phyloP scores from a whole-genome alignment of 2,888 invertebrate species.

The Allolobophora icterica region DNA sequence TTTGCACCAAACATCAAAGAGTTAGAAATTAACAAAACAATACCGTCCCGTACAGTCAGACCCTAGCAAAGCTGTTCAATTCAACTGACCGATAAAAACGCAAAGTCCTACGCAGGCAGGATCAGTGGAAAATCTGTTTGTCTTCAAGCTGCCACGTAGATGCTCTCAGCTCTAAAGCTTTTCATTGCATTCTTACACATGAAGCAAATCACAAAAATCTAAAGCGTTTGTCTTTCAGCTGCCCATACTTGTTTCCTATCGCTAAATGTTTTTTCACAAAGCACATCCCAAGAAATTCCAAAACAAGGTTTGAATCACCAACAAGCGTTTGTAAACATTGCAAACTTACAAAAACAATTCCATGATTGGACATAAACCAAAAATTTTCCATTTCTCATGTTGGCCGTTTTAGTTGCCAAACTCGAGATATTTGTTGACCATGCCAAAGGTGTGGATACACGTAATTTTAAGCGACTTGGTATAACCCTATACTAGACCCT shows the following conservation, averaged over 20 bases:
- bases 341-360: not conserved
- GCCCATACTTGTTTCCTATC: not conserved
- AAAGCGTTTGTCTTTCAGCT: not conserved
- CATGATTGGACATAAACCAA: not conserved
- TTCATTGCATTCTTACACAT: not conserved
- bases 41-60: not conserved
- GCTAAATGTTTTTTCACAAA: not conserved
- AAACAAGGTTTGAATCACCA: not conserved
- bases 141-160: not conserved
- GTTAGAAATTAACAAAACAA: not conserved
- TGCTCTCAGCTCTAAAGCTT: not conserved
- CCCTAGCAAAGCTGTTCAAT: not conserved
- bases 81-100: not conserved
- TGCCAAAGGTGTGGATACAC: not conserved
- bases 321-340: not conserved
- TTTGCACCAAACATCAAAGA: not conserved
- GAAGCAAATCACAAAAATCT: not conserved
- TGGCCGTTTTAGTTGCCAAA: not conserved
- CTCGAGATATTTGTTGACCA: not conserved
- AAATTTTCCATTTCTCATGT: not conserved
- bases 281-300: not conserved
- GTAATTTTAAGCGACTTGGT: not conserved
- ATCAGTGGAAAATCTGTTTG: not conserved
- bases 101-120: not conserved
- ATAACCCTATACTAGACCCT: not conserved